Evolutionary conservation across 2,888 invertebrate genomes (phyloP).

Genomic region (Xestia rhomboidea): DNA sequence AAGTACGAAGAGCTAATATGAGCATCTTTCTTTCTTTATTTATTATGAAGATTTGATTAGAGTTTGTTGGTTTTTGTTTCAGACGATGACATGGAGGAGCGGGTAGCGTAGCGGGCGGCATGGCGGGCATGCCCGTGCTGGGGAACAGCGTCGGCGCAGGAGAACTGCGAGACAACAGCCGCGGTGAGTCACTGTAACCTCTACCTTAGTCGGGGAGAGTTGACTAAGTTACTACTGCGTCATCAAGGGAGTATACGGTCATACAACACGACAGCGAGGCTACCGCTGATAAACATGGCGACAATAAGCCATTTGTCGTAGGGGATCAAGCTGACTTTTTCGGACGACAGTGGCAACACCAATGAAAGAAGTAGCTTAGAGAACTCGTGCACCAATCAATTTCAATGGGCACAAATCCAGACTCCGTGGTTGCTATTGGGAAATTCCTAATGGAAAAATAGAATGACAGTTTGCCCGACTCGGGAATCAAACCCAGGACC

Average conservation of each 20-base stretch:
- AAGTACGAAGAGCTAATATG: neutral
- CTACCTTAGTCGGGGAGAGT: neutral
- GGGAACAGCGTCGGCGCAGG: constrained; percentile 88
- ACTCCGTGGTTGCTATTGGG: too few relatives aligned
- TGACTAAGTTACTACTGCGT: neutral
- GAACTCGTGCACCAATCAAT: too few relatives aligned
- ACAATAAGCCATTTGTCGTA: neutral
- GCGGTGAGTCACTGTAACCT: constrained; percentile 71
- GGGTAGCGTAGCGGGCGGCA: constrained; percentile 80
- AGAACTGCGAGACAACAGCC: constrained; percentile 77
- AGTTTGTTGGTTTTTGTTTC: constrained; percentile 42
- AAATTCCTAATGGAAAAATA: too few relatives aligned
- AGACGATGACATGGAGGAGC: constrained; percentile 77
- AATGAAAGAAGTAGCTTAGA: too few relatives aligned
- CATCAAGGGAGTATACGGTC: neutral
- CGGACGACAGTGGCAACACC: too few relatives aligned
- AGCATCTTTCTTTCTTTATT: neutral
- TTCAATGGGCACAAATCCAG: too few relatives aligned
- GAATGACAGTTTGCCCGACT: too few relatives aligned
- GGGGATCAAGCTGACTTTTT: too few relatives aligned
- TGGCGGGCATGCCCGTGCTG: constrained; percentile 88
- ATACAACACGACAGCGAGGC: neutral
- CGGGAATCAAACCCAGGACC: too few relatives aligned
- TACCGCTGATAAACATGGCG: neutral
- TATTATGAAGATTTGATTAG: neutral